phyloP scores from a whole-genome alignment of 2,888 invertebrate genomes.

The Lycia hirtaria region DNA sequence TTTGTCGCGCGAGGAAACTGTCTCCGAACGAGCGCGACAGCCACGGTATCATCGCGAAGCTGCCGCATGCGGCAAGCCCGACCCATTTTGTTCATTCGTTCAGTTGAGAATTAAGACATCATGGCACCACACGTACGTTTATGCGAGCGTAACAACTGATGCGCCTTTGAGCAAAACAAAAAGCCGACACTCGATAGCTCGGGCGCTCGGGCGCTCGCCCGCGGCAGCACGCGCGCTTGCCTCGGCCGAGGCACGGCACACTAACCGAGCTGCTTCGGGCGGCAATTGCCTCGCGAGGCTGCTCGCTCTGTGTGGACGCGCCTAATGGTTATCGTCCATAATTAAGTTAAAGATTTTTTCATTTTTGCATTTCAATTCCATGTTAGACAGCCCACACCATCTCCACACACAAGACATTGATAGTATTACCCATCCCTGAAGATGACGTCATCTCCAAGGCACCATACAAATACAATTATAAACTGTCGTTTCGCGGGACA shows the following conservation, averaged over 20 bases:
- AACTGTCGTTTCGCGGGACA: too few relatives aligned
- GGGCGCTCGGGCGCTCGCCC: constrained; percentile 28
- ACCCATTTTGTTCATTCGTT: constrained; percentile 18
- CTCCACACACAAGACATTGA: too few relatives aligned
- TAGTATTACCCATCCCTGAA: too few relatives aligned
- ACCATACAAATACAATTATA: too few relatives aligned
- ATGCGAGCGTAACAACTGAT: constrained; percentile 36
- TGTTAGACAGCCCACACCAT: too few relatives aligned
- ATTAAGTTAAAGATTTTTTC: too few relatives aligned
- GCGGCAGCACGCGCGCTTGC: constrained; percentile 27
- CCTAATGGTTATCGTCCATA: too few relatives aligned
- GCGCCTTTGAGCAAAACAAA: constrained; percentile 41
- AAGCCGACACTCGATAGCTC: constrained; percentile 34
- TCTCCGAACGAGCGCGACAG: neutral
- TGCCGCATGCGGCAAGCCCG: constrained; percentile 31
- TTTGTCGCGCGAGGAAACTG: too few relatives aligned
- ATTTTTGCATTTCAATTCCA: too few relatives aligned
- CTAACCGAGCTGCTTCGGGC: constrained; percentile 24
- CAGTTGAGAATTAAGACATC: constrained; percentile 6
- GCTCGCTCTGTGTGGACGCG: constrained; percentile 19
- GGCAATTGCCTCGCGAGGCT: constrained; percentile 17
- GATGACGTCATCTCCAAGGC: too few relatives aligned
- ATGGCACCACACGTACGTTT: constrained; percentile 7
- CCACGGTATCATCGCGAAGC: constrained; percentile 17
- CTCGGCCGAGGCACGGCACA: constrained; percentile 30